phyloP scores from a whole-genome alignment of 2,113 vertebrate species.

The Drymodes brunneopygia region DNA sequence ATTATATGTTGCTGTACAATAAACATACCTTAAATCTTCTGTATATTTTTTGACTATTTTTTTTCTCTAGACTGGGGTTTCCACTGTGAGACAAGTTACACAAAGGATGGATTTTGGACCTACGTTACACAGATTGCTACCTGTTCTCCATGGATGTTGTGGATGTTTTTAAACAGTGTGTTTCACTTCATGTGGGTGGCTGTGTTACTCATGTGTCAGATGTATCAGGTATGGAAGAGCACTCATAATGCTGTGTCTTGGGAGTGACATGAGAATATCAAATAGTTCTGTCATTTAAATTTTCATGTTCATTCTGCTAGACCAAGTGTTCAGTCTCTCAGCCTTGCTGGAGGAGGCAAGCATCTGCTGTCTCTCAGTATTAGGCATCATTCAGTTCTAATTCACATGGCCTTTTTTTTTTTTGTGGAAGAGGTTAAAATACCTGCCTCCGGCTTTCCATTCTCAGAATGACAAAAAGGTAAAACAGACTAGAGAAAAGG shows the following conservation, averaged over 20 bases:
- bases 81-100: conserved; percentile 91
- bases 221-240: conserved; percentile 88
- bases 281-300: background rate
- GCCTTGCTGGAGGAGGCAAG: background rate
- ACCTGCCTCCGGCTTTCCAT: background rate
- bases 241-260: background rate
- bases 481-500: background rate
- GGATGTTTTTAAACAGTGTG: conserved; percentile 99
- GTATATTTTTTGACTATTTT: background rate
- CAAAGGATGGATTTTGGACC: conserved; percentile 95
- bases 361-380: background rate
- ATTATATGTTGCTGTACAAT: background rate
- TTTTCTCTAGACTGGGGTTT: conserved; percentile 88
- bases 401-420: background rate
- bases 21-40: background rate
- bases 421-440: background rate
- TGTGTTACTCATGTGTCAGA: conserved; percentile 98
- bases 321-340: background rate
- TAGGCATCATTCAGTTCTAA: background rate
- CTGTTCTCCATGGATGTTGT: conserved; percentile 99
- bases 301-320: background rate
- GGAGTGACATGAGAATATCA: background rate
- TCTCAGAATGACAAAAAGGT: background rate
- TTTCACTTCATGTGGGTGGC: conserved; percentile 99
- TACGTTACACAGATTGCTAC: conserved; percentile 95